A percentile compares a stretch with the other conserved stretches of the same genome.
These are phyloP conservation scores for Entosphenus tridentatus DNA, from an alignment of 2,113 vertebrate genomes.

Conservation along the genomic window DNA sequence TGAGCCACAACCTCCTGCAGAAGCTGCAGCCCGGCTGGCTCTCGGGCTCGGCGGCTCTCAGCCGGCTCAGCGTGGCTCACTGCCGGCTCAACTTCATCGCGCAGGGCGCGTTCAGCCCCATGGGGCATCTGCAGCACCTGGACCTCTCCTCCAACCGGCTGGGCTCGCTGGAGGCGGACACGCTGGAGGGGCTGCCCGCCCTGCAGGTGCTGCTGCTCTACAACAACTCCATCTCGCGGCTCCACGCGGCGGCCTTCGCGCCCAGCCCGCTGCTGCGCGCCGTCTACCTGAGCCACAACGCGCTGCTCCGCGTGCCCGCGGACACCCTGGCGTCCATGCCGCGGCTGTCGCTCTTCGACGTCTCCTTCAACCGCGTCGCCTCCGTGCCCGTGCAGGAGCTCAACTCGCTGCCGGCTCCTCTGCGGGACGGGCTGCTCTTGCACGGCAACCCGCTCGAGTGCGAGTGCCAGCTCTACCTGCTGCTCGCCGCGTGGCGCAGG, in stretches of 20 bases:
- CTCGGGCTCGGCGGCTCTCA: slow-evolving; percentile 21
- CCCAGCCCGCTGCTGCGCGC: slow-evolving; percentile 28
- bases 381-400: slow-evolving; percentile 28
- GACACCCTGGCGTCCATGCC: slow-evolving; percentile 24
- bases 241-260: slow-evolving; percentile 25
- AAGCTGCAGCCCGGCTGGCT: slow-evolving; percentile 30
- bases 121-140: slow-evolving; percentile 27
- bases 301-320: slow-evolving; percentile 24
- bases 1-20: slow-evolving; percentile 39
- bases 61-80: slow-evolving; percentile 30
- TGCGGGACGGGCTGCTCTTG: slow-evolving; percentile 33
- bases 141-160: slow-evolving; percentile 49
- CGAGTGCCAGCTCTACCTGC: slow-evolving; percentile 30
- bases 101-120: slow-evolving; percentile 25
- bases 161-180: slow-evolving; percentile 21
- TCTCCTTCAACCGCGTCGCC: slow-evolving; percentile 36
- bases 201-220: slow-evolving; percentile 42
- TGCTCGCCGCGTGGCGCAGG: slow-evolving; percentile 42
- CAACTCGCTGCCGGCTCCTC: slow-evolving; percentile 24
- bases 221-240: slow-evolving; percentile 33
- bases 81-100: slow-evolving; percentile 30
- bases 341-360: slow-evolving; percentile 34
- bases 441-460: slow-evolving; percentile 47
- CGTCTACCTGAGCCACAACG: slow-evolving; percentile 42
- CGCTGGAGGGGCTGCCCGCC: slow-evolving; percentile 28